These are phyloP conservation scores for Penaeus japonicus DNA, from an alignment of 1,140 invertebrate genomes.

Conservation along the genomic window DNA sequence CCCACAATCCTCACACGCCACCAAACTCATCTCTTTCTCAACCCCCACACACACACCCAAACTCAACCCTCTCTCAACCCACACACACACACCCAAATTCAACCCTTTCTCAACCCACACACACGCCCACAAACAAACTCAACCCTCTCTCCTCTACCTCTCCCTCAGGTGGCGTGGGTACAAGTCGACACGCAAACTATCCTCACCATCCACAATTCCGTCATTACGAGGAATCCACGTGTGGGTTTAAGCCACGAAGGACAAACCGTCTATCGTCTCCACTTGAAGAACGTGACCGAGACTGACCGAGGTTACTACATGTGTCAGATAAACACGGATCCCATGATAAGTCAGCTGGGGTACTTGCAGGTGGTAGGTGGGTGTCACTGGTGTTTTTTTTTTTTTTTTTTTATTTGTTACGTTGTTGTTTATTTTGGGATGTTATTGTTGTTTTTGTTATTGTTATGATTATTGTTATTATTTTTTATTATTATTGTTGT, in stretches of 20 bases:
- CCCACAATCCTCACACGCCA: background rate
- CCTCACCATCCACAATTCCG: slow-evolving; percentile 63
- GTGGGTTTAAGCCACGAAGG: slow-evolving; percentile 63
- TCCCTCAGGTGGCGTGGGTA: slow-evolving; percentile 65
- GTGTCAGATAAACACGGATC: slow-evolving; percentile 95
- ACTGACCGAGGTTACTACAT: slow-evolving; percentile 91
- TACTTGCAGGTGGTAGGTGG: slow-evolving; percentile 65
- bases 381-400: too few relatives aligned
- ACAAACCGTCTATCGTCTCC: slow-evolving; percentile 69
- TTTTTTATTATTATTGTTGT: too few relatives aligned
- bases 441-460: too few relatives aligned
- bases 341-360: slow-evolving; percentile 65
- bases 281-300: slow-evolving; percentile 88
- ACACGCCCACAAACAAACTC: too few relatives aligned
- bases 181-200: slow-evolving; percentile 67
- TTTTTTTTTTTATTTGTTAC: too few relatives aligned
- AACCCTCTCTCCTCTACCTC: slow-evolving; percentile 62
- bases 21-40: background rate
- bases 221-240: slow-evolving; percentile 65
- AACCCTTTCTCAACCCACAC: background rate
- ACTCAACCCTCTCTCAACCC: too few relatives aligned
- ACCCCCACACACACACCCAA: background rate
- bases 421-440: too few relatives aligned
- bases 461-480: too few relatives aligned
- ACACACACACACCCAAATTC: background rate